Conservation (phyloP, 2,797 vertebrate species). For the Galagoides demidoff region DNA sequence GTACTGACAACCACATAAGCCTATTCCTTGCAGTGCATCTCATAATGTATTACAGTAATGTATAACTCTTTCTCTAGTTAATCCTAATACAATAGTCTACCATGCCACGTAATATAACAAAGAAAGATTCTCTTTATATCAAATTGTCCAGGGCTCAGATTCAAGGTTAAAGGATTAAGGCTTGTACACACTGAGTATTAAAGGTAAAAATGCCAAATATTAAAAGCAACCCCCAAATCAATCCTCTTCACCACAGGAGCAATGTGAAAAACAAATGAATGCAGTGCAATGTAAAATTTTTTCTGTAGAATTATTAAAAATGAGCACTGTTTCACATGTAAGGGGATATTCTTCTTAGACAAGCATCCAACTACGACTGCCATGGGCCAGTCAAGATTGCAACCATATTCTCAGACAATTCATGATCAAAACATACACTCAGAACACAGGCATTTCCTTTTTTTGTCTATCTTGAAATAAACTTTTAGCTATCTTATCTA, state of each 20-base stretch:
- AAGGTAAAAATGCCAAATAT: conserved; percentile 84
- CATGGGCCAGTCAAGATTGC: conserved; percentile 1
- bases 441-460: conserved; percentile 37
- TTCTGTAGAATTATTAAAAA: conserved; percentile 83
- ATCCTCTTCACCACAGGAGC: conserved; percentile 81
- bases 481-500: neutral
- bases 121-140: conserved; percentile 77
- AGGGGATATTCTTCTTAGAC: conserved; percentile 74
- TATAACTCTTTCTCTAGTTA: conserved; percentile 21
- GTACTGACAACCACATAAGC: neutral
- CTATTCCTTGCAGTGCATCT: neutral
- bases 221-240: conserved; percentile 86
- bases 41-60: neutral
- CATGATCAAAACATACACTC: conserved; percentile 34
- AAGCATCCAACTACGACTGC: conserved; percentile 63
- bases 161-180: conserved; percentile 87
- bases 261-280: conserved; percentile 84
- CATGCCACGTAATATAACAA: conserved; percentile 76
- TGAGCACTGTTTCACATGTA: conserved; percentile 78
- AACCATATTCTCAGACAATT: conserved; percentile 24
- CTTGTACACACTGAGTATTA: conserved; percentile 73
- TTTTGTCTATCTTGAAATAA: conserved; percentile 55
- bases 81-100: conserved; percentile 51
- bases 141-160: conserved; percentile 73
- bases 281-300: conserved; percentile 83